Base-by-base conservation (phyloP, 2,113 vertebrate species). In the Hymenochirus boettgeri region DNA sequence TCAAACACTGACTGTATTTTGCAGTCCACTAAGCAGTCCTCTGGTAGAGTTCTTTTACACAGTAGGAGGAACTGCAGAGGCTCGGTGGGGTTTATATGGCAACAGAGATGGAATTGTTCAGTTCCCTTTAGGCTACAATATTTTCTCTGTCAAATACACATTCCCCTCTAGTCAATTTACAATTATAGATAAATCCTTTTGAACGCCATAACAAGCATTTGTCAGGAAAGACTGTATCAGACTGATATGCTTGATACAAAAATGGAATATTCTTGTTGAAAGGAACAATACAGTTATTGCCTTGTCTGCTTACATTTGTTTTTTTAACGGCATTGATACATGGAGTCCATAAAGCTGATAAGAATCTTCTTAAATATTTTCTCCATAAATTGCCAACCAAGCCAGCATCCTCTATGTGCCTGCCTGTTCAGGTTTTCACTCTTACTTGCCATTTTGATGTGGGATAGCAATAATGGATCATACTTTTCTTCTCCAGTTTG, bases 1-100 rank as follows among this genome's bases (percentile, higher is more conserved):
- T 82, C 65, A 85, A 80, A 73, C 80, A 82, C 73, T 81, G 84
- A 86, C 85, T 85, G 80, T 83, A 77, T 74, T 82, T 90, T 82
- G 84, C 83, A 88, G 88, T 89, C 82, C 74, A 77, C 72, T 65
- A 73, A 77, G 80, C 82, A 82, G 82, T 84, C 74, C 80, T 62
- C 63, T 70, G 57, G 75, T 77, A 82, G 70, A 80, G 72, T 83
- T 66, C 79, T 71, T 74, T 69, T 73, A 71, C 76, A 76, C 72
- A 65, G 72, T 70, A 74, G 76, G 62, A 1, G 82, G 62, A 83
- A 76, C 82, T 75, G 53, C 74, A 76, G 76, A 85, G 81, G 74
- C 76, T 82, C 78, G 73, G 62, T 70, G 70, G 72, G 79, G 76
- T 76, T 85, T 76, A 74, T 72, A 75, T 71, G 65, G 71, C 33